phyloP scores from a whole-genome alignment of 2,113 vertebrate genomes.

The Hippocampus barbouri region DNA sequence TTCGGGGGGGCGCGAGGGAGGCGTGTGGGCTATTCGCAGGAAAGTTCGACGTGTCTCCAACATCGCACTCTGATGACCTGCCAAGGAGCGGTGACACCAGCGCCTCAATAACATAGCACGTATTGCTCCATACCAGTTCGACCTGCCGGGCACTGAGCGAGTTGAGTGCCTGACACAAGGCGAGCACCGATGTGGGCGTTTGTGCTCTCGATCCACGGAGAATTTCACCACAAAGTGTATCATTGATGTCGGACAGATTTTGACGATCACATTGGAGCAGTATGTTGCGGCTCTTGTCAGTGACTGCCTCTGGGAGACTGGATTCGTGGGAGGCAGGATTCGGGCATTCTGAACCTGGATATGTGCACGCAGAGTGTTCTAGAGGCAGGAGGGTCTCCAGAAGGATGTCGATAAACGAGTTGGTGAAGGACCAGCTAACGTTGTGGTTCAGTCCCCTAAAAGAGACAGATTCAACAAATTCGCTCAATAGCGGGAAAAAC shows the following conservation, averaged over 20 bases:
- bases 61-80: constrained; percentile 40
- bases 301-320: constrained; percentile 1
- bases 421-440: constrained; percentile 73
- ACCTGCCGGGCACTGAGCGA: constrained; percentile 45
- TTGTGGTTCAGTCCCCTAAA: constrained; percentile 75
- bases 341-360: constrained; percentile 47
- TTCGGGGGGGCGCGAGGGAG: constrained; percentile 7
- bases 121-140: constrained; percentile 60
- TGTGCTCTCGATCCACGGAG: constrained; percentile 16
- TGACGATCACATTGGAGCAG: constrained; percentile 54
- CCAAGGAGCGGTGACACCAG: constrained; percentile 43
- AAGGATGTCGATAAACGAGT: constrained; percentile 63
- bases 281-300: not conserved
- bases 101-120: constrained; percentile 47
- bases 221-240: constrained; percentile 66
- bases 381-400: constrained; percentile 52
- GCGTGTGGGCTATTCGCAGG: not conserved
- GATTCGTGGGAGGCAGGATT: constrained; percentile 27
- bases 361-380: constrained; percentile 36
- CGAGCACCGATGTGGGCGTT: constrained; percentile 22
- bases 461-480: constrained; percentile 11
- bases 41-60: not conserved
- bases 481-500: not conserved
- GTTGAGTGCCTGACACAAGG: constrained; percentile 60
- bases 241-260: constrained; percentile 55